phyloP scores from a whole-genome alignment of 2,888 invertebrate species.

The Agrochola macilenta region DNA sequence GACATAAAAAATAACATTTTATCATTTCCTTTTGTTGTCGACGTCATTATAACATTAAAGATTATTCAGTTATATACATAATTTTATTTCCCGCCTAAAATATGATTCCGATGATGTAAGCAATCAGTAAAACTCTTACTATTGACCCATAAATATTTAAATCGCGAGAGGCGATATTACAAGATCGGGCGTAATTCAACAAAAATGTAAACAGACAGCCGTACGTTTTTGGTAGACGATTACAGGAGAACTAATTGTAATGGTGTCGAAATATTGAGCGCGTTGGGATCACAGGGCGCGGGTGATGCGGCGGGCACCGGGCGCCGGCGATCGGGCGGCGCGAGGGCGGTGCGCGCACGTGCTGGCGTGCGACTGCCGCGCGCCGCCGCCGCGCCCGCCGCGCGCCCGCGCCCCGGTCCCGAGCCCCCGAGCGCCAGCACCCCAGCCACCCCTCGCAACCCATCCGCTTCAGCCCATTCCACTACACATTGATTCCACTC shows the following conservation, averaged over 20 bases:
- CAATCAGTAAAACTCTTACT: conserved; percentile 81
- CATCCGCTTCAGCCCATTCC: conserved; percentile 59
- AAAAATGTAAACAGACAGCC: conserved; percentile 30
- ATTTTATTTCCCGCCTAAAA: conserved; percentile 87
- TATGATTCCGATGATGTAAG: conserved; percentile 83
- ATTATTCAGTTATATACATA: conserved; percentile 51
- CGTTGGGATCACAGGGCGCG: conserved; percentile 77
- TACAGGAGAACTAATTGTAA: conserved; percentile 45
- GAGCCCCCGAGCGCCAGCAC: conserved; percentile 59
- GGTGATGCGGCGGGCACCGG: conserved; percentile 70
- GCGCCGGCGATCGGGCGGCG: conserved; percentile 73
- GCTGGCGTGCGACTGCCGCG: conserved; percentile 88
- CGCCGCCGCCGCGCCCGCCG: conserved; percentile 78
- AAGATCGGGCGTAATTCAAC: conserved; percentile 34
- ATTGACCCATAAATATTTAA: conserved; percentile 84
- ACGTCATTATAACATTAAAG: conserved; percentile 51
- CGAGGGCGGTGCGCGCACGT: conserved; percentile 87
- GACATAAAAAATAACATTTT: conserved; percentile 48
- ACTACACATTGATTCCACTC: conserved; percentile 73
- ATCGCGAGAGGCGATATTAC: conserved; percentile 65
- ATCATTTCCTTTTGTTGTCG: conserved; percentile 52
- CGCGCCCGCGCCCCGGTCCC: conserved; percentile 77
- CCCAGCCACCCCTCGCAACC: conserved; percentile 75
- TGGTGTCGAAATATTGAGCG: conserved; percentile 79
- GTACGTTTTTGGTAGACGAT: conserved; percentile 44